phyloP scores from a whole-genome alignment of 1,140 invertebrate genomes.

The Drosophila neocordata region DNA sequence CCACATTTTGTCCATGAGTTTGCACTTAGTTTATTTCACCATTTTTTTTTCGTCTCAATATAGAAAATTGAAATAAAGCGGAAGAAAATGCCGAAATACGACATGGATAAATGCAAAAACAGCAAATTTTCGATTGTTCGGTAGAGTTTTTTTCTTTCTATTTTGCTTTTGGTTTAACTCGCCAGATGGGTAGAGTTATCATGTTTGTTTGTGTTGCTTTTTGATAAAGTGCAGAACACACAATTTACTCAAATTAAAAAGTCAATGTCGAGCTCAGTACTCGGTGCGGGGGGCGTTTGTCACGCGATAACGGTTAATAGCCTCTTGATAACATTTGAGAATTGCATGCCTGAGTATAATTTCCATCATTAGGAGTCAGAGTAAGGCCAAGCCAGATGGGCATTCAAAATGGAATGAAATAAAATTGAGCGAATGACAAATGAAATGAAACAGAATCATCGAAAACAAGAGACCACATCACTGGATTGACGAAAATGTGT shows the following conservation, averaged over 20 bases:
- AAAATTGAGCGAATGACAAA: conserved; percentile 8
- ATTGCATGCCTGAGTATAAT: conserved; percentile 49
- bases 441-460: conserved; percentile 14
- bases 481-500: conserved; percentile 58
- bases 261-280: conserved; percentile 40
- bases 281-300: conserved; percentile 31
- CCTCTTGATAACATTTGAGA: conserved; percentile 35
- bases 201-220: conserved; percentile 32
- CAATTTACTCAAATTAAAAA: conserved; percentile 79
- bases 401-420: conserved; percentile 28
- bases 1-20: conserved; percentile 39
- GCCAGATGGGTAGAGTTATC: conserved; percentile 34
- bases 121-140: conserved; percentile 71
- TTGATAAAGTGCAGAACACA: conserved; percentile 48
- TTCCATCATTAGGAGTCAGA: conserved; percentile 44
- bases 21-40: conserved; percentile 77
- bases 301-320: conserved; percentile 72
- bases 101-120: conserved; percentile 77
- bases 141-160: conserved; percentile 18
- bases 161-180: conserved; percentile 25
- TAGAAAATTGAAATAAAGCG: conserved; percentile 75
- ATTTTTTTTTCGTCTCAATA: conserved; percentile 35
- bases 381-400: conserved; percentile 67
- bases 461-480: conserved; percentile 12
- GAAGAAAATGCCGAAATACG: conserved; percentile 68